phyloP scores from a whole-genome alignment of 2,797 vertebrate species.

The Crypturellus tataupa region DNA sequence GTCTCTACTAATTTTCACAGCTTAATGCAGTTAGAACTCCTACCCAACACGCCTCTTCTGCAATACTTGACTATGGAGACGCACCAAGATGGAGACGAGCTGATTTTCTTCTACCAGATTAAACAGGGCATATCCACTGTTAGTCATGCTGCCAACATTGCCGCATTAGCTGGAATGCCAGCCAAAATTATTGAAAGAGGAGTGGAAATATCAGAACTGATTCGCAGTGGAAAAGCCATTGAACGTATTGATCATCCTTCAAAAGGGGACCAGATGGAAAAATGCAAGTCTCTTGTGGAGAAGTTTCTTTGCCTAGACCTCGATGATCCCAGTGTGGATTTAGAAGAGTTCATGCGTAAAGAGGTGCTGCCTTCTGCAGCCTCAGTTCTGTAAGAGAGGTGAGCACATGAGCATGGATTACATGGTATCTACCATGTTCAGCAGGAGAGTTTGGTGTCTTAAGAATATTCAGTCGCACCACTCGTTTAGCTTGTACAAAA shows the following conservation, averaged over 20 bases:
- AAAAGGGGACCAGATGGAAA: slow-evolving; percentile 83
- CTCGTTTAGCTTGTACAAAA: background rate
- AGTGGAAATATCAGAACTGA: slow-evolving; percentile 85
- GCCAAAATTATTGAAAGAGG: slow-evolving; percentile 87
- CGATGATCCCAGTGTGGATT: slow-evolving; percentile 86
- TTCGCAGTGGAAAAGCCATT: slow-evolving; percentile 80
- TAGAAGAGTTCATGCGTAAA: slow-evolving; percentile 87
- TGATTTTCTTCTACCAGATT: slow-evolving; percentile 95
- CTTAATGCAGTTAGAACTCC: slow-evolving; percentile 89
- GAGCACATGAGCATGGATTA: background rate
- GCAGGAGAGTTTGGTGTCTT: background rate
- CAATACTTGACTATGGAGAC: slow-evolving; percentile 93
- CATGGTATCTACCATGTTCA: background rate
- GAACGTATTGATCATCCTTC: slow-evolving; percentile 77
- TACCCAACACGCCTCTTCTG: slow-evolving; percentile 87
- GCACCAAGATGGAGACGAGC: slow-evolving; percentile 91
- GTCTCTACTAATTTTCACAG: slow-evolving; percentile 96
- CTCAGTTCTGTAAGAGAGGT: slow-evolving; percentile 62
- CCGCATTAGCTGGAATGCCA: slow-evolving; percentile 91
- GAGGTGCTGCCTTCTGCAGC: slow-evolving; percentile 85
- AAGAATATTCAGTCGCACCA: background rate
- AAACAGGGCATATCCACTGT: slow-evolving; percentile 90
- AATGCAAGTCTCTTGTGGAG: slow-evolving; percentile 87
- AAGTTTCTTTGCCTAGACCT: slow-evolving; percentile 90
- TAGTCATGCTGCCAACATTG: slow-evolving; percentile 94